A percentile compares a stretch with the other conserved stretches of the same genome.
Conservation (phyloP, 1,140 invertebrate species). For the Lordiphosa mommai region DNA sequence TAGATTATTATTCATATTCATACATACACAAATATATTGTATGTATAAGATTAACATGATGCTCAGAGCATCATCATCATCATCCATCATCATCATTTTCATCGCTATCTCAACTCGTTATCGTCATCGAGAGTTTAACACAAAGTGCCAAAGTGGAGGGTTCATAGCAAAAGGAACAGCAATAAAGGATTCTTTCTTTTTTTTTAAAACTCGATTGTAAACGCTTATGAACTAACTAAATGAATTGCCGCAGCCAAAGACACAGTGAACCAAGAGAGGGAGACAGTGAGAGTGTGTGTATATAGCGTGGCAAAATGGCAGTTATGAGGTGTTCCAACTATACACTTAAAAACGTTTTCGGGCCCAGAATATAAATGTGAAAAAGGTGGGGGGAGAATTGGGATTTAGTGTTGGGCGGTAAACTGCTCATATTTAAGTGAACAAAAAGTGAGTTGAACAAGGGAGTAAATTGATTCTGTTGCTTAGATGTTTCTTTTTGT, state of each 20-base stretch:
- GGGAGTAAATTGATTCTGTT: no score
- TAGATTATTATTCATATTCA: slow-evolving; percentile 41
- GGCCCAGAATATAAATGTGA: no score
- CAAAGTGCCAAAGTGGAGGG: slow-evolving; percentile 72
- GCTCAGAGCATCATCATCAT: slow-evolving; percentile 63
- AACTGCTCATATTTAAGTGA: no score
- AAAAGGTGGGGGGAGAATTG: neutral
- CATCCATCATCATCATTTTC: slow-evolving; percentile 27
- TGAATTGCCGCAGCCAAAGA: slow-evolving; percentile 54
- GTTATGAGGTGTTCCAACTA: slow-evolving; percentile 56
- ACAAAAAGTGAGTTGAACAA: no score
- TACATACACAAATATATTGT: slow-evolving; percentile 23
- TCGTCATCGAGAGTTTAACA: slow-evolving; percentile 40
- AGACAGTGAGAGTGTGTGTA: slow-evolving; percentile 8
- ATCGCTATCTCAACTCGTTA: slow-evolving; percentile 12
- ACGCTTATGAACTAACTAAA: slow-evolving; percentile 69
- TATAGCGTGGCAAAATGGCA: slow-evolving; percentile 66
- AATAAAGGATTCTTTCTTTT: slow-evolving; percentile 16
- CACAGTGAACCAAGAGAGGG: slow-evolving; percentile 48
- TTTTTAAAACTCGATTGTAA: slow-evolving; percentile 56
- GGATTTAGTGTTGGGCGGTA: neutral
- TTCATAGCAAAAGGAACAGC: slow-evolving; percentile 74
- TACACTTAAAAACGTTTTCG: slow-evolving; percentile 18
- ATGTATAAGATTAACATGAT: slow-evolving; percentile 51
- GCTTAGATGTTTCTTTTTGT: no score